Evolutionary conservation across 2,113 vertebrate species (phyloP).

Genomic region (Onychostoma macrolepis): DNA sequence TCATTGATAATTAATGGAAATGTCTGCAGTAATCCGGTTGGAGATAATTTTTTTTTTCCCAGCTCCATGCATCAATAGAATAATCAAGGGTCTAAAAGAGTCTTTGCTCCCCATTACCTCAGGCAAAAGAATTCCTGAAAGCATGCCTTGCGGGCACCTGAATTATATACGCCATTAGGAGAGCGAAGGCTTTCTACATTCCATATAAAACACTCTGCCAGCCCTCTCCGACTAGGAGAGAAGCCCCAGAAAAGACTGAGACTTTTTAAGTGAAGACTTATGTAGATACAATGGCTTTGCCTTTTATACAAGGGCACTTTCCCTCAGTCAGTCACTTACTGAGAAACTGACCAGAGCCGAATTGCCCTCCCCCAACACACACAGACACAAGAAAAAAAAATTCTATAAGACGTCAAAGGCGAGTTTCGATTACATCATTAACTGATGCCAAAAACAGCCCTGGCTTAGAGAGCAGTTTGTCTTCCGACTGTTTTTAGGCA

Average conservation of each 20-base stretch:
- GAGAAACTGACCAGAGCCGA: constrained; percentile 43
- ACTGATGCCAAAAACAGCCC: constrained; percentile 88
- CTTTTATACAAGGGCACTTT: constrained; percentile 47
- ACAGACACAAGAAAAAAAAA: constrained; percentile 2
- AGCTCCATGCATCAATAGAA: constrained; percentile 98
- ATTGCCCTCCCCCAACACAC: constrained; percentile 32
- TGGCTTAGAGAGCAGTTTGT: constrained; percentile 90
- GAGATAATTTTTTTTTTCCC: constrained; percentile 97
- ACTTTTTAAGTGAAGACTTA: constrained; percentile 90
- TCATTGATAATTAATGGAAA: constrained; percentile 99
- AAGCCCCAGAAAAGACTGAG: constrained; percentile 82
- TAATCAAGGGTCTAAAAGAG: constrained; percentile 99
- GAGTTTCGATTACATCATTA: constrained; percentile 84
- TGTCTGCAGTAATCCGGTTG: constrained; percentile 94
- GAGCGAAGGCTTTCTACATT: constrained; percentile 90
- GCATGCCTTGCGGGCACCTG: constrained; percentile 98
- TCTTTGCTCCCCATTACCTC: constrained; percentile 98
- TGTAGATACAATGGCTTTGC: constrained; percentile 86
- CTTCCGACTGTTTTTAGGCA: constrained; percentile 97
- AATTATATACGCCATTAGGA: constrained; percentile 99
- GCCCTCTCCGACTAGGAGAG: constrained; percentile 73
- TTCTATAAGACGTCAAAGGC: constrained; percentile 24
- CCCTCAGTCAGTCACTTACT: constrained; percentile 15
- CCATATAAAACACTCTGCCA: constrained; percentile 90
- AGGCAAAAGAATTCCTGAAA: constrained; percentile 99